Conservation (phyloP, 2,797 vertebrate genomes). For the Microtus obscurus region DNA sequence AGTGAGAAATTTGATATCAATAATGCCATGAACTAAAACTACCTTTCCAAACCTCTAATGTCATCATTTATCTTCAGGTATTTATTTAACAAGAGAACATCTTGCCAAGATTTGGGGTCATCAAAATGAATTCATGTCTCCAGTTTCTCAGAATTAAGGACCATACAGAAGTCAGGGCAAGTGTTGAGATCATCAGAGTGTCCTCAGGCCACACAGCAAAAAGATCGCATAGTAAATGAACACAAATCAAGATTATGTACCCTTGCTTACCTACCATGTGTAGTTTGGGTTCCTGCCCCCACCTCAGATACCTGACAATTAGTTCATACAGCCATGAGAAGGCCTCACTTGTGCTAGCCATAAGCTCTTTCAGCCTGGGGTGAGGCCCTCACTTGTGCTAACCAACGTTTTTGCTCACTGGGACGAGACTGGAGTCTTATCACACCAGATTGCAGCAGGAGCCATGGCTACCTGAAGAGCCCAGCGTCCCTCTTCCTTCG, state of each 20-base stretch:
- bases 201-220: not conserved
- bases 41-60: not conserved
- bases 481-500: not conserved
- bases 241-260: not conserved
- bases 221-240: not conserved
- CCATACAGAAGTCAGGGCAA: not conserved
- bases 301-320: not conserved
- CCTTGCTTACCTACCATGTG: not conserved
- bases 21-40: not conserved
- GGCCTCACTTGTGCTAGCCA: too few species aligned
- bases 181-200: not conserved
- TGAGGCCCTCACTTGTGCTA: not conserved
- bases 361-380: too few species aligned
- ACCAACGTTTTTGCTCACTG: not conserved
- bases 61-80: not conserved
- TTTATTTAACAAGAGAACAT: conserved; percentile 23
- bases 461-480: not conserved
- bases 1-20: not conserved
- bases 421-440: not conserved
- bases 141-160: not conserved
- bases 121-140: not conserved
- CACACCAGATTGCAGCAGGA: too few species aligned
- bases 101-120: not conserved
- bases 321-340: not conserved
- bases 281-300: not conserved